Evolutionary conservation across 1,140 invertebrate genomes (phyloP), one percentile per base, ranked within the genome.

Genomic region (Drosophila lacertosa): DNA sequence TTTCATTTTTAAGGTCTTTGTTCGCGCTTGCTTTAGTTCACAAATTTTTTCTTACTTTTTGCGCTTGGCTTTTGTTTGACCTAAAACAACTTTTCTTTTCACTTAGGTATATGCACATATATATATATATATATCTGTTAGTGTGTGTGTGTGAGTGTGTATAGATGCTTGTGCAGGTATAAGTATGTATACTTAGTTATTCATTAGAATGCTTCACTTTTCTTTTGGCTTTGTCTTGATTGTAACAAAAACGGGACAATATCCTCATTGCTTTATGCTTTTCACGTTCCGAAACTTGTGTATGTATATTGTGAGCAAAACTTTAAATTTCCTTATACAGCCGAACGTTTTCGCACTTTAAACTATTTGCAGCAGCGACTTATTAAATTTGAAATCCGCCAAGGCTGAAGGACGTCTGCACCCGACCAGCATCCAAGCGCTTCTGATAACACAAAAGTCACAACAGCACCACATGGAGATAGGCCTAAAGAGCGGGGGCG

Each of bases 371-470:
- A 70, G 64, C 42, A 35, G 35, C 24, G 32, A 33, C 15, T 16
- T 4, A 44, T 35, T 24, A 15, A 18, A 13, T 15, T 16, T 9
- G 11, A 7, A 39, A 13, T 20, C 26, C 47, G 29, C 18, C 22
- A 18, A 37, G 59, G 47, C 37, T 50, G 39, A 48, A 75, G 74
- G 65, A 74, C 72, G 65, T 81, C 74, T 86, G 81, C 68, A 59
- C 39, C 44, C 60, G 82, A 88, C 63, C 81, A 86, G 77, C 81
- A 74, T 86, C 81, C 77, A 77, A 84, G 82, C 82, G 77, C 79
- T 71, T 86, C 81, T 86, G 81, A 86, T 86, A 86, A 86, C 77
- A 77, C 63, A 67, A 39, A 57, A 33, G 57, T 15, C 48, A 51
- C 63, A 66, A 59, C 50, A 53, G 40, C 40, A 10, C 16, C 50